phyloP scores from a whole-genome alignment of 2,888 invertebrate genomes.

The Embidobia sp. region DNA sequence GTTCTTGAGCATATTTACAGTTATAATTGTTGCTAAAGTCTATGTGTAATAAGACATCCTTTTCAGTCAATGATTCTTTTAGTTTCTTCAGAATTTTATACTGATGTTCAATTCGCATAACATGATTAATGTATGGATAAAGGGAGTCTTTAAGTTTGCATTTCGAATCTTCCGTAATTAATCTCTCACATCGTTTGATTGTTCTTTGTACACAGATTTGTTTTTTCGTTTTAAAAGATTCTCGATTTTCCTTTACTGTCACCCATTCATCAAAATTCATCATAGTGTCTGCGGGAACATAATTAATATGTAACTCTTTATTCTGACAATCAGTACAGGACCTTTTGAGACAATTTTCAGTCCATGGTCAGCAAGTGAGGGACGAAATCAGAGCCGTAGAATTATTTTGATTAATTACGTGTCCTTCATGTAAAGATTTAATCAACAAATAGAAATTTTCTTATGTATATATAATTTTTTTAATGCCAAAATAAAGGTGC shows the following conservation, averaged over 20 bases:
- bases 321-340: constrained; percentile 23
- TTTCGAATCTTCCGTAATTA: constrained; percentile 15
- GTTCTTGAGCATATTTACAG: constrained; percentile 27
- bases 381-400: constrained; percentile 1
- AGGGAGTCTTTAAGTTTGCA: not conserved
- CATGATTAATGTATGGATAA: constrained; percentile 8
- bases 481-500: too few species aligned
- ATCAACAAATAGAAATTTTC: too few species aligned
- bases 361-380: constrained; percentile 17
- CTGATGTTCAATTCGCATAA: constrained; percentile 16
- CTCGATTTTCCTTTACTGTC: constrained; percentile 34
- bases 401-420: constrained; percentile 15
- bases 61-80: constrained; percentile 21
- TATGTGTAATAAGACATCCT: constrained; percentile 17
- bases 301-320: constrained; percentile 14
- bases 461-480: too few species aligned
- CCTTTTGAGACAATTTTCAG: constrained; percentile 35
- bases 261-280: constrained; percentile 21
- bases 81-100: constrained; percentile 7
- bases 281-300: not conserved
- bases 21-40: constrained; percentile 12
- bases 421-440: constrained; percentile 17
- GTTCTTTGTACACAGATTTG: constrained; percentile 27
- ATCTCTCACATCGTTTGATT: constrained; percentile 12
- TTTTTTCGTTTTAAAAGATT: constrained; percentile 45